Percentiles rank a stretch among this genome's conserved stretches.
These are phyloP conservation scores for Girardinus metallicus DNA, from an alignment of 2,797 vertebrate genomes.

Conservation along the genomic window DNA sequence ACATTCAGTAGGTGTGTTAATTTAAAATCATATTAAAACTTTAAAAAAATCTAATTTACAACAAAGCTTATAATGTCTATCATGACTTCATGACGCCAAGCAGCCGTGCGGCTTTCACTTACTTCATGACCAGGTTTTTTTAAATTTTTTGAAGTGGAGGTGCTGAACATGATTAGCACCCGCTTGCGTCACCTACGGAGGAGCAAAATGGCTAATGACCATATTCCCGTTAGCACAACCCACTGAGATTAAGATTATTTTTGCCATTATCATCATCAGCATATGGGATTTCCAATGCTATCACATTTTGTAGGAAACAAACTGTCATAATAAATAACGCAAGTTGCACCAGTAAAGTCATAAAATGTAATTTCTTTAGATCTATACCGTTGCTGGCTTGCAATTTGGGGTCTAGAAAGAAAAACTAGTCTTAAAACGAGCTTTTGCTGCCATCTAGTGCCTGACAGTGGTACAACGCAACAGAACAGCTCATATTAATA, in stretches of 20 bases:
- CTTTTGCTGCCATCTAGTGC: constrained; percentile 77
- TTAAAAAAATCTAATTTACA: neutral
- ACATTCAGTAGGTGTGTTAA: neutral
- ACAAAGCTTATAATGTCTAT: neutral
- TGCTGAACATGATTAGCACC: neutral
- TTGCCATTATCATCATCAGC: neutral
- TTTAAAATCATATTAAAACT: neutral
- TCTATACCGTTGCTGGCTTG: neutral
- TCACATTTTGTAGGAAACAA: neutral
- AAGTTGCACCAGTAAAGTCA: neutral
- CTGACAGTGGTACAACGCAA: neutral
- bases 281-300: neutral
- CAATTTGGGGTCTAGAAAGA: neutral
- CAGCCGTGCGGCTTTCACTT: no score
- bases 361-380: neutral
- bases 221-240: neutral
- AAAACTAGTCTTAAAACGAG: neutral
- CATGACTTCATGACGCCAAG: neutral
- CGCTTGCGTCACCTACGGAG: neutral
- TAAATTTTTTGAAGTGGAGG: neutral
- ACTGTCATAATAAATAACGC: neutral
- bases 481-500: neutral
- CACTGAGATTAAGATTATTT: neutral
- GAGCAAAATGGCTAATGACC: neutral
- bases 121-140: no score